Evolutionary conservation across 30 jellyfish, hydroid and myxozoan species (phyloP), one percentile per base, ranked within the genome.

Genomic region (Pelagia noctiluca): DNA sequence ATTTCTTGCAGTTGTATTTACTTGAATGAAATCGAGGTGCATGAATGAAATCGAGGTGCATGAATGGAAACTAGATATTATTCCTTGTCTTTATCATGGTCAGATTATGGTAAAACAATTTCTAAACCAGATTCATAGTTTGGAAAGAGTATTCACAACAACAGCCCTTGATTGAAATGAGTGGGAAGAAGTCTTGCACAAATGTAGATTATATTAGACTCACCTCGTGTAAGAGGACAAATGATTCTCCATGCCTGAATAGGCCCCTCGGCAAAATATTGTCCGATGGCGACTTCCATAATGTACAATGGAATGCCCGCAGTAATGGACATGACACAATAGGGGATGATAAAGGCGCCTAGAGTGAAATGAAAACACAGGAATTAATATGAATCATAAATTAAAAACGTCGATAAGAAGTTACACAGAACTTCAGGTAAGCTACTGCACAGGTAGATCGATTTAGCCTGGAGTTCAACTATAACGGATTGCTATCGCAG

Each of bases 251-350:
- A 90, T 0, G 94, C 77, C 50, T 87, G 93, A 70, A 90, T 90
- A 26, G 97, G 96, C 25, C 97, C 97, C 52, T 90, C 97, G 8
- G 97, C 97, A 32, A 90, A 75, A 65, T 83, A 90, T 36, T 90
- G 97, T 18, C 97, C 97, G 33, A 90, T 75, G 1, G 97, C 94
- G 47, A 90, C 97, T 63, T 90, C 97, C 97, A 90, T 84, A 57
- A 90, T 72, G 84, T 90, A 90, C 86, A 90, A 57, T 2, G 97
- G 97, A 42, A 90, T 80, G 3, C 97, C 97, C 25, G 95, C 88
- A 29, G 71, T 65, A 3, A 90, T 82, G 13, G 91, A 78, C 97
- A 90, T 90, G 63, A 78, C 66, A 71, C 91, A 72, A 87, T 90
- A 90, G 1, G 97, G 97, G 18, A 90, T 90, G 48, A 90, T 81